Base-by-base conservation (phyloP, 2,888 invertebrate species). In the Drosophila leonis region DNA sequence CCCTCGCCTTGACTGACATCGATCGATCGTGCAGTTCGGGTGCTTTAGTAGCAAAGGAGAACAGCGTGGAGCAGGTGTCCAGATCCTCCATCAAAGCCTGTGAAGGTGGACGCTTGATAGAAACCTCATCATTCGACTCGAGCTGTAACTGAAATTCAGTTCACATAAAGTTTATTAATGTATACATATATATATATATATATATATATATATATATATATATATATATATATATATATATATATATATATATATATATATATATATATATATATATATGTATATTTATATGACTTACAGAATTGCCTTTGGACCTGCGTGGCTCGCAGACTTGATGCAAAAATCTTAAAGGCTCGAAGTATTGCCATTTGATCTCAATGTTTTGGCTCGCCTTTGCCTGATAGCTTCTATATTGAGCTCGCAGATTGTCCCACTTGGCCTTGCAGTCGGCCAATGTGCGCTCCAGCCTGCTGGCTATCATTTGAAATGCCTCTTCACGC, bases 341-440 rank as follows among this genome's bases (percentile, higher is more conserved):
- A 31, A 78, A 75, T 1, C 44, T n/a, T 1, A 75, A 24, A 0
- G 29, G 9, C 6, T 75, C 74, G 18, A 67, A 75, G 35, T 73
- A 78, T 9, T 78, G 78, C 75, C 75, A 75, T 20, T 73, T 75
- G 0, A 78, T 31, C 1, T 44, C 27, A 4, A 42, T 24, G 27
- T 62, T 75, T 10, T 67, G 74, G 5, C 2, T 15, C 4, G 54
- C 67, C 27, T 64, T 78, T 1, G 60, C 31, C 31, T 75, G 61
- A 29, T 57, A 78, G 7, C 78, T 61, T 27, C 75, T 44, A 15
- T 64, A 75, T 54, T 75, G 75, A 4, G 78, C 67, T 0, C 75
- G 66, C 6, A 75, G 61, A n/a, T 75, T 78, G 10, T 75, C 75
- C 75, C 75, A 75, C 18, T 75, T 75, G 15, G 78, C 57, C 33